Conservation (phyloP, 1,140 invertebrate species). For the Caenorhabditis tropicalis region DNA sequence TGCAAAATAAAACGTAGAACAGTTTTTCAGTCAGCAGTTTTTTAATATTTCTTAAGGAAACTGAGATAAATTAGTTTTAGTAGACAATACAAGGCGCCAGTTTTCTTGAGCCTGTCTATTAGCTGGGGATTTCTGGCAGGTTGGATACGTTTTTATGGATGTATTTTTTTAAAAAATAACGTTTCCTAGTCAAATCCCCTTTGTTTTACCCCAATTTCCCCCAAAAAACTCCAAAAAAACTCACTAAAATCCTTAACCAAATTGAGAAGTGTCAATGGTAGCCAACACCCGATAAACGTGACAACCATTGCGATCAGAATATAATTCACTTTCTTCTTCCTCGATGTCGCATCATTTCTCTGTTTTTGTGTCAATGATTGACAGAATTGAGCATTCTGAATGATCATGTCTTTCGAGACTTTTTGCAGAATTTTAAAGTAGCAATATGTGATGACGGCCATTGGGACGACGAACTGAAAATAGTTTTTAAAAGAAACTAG, state of each 20-base stretch:
- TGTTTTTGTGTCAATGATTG: slow-evolving; percentile 65
- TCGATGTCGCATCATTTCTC: slow-evolving; percentile 66
- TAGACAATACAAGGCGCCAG: no score
- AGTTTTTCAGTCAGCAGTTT: no score
- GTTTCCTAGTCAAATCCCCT: no score
- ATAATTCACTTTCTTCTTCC: slow-evolving; percentile 69
- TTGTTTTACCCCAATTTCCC: no score
- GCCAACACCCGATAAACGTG: slow-evolving; percentile 68
- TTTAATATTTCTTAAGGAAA: no score
- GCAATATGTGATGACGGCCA: slow-evolving; percentile 71
- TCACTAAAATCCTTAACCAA: slow-evolving; percentile 70
- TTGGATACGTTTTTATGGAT: no score
- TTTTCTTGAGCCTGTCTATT: no score
- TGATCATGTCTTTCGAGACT: slow-evolving; percentile 66
- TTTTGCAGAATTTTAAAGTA: slow-evolving; percentile 68
- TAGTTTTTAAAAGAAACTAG: not conserved
- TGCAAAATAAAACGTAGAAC: no score
- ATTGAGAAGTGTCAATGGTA: slow-evolving; percentile 67
- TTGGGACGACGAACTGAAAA: slow-evolving; percentile 69
- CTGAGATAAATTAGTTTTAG: no score
- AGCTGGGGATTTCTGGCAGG: no score
- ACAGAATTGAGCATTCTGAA: slow-evolving; percentile 69
- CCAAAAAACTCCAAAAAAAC: slow-evolving; percentile 58
- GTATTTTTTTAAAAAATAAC: not conserved
- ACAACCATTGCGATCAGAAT: slow-evolving; percentile 70